Evolutionary conservation across 2,113 vertebrate species (phyloP), one percentile per base, ranked within the genome.

Genomic region (Phoenicopterus ruber): DNA sequence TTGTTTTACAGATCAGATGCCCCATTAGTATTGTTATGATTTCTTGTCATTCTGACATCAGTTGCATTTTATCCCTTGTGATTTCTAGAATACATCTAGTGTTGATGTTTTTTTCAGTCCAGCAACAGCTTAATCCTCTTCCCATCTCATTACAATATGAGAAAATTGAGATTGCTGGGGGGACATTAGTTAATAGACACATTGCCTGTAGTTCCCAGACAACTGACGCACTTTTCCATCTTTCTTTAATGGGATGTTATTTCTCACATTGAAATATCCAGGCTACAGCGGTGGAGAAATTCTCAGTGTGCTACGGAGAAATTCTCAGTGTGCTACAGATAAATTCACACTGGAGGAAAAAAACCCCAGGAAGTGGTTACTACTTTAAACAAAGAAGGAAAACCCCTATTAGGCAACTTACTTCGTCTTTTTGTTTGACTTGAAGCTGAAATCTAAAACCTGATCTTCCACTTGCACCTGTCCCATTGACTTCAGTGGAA

Each of bases 111-210:
- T 91, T 86, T 90, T 40, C 29, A 59, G 62, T 50, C 38, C 70
- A 94, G 62, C 54, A 90, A 90, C 71, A 94, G 59, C 57, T 95
- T 93, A 78, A 90, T 93, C 76, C 29, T 73, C 44, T 80, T 93
- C 61, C 71, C 54, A 52, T 77, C 70, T 93, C 50, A 86, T 81
- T 91, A 87, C 40, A 73, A 29, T 46, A 78, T 26, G 50, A 95
- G 83, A 87, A 94, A 88, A 95, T 29, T 61, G 38, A 88, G 62
- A 77, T 55, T 94, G 70, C 62, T 86, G 59, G 22, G 42, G 26
- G 40, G 29, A 63, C 38, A 36, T 82, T 46, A 87, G 40, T 47
- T 93, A 78, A 89, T 94, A 91, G 94, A 85, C 62, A 49, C 20
- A 2, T 62, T 93, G 49, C 61, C 40, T 85, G 40, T 83, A 88